Conservation (phyloP, 1,140 invertebrate genomes). For the Zophobas morio region DNA sequence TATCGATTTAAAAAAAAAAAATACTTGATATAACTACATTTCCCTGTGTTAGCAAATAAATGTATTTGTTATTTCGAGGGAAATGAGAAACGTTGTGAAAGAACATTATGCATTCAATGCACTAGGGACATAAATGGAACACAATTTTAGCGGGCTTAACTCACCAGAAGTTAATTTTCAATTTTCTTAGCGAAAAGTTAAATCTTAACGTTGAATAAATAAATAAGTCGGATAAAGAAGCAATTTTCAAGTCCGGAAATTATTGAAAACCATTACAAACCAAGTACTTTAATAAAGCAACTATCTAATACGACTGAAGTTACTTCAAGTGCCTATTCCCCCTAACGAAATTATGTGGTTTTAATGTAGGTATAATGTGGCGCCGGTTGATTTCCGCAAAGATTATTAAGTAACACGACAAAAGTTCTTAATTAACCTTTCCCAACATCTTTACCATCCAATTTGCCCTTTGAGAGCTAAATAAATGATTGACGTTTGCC, state of each 20-base stretch:
- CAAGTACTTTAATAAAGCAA: slow-evolving; percentile 20
- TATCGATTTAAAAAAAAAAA: too few relatives aligned
- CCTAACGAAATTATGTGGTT: neutral
- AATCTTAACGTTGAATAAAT: too few relatives aligned
- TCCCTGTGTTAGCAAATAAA: too few relatives aligned
- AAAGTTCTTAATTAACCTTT: neutral
- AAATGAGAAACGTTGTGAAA: too few relatives aligned
- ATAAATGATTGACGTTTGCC: neutral
- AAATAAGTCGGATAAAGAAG: too few relatives aligned
- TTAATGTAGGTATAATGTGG: neutral
- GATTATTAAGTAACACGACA: neutral
- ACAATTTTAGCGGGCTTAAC: too few relatives aligned
- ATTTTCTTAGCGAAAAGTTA: too few relatives aligned
- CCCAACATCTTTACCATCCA: neutral
- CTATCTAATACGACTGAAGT: neutral
- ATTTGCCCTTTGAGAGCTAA: neutral
- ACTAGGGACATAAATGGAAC: too few relatives aligned
- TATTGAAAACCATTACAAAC: slow-evolving; percentile 26
- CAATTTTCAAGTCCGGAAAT: neutral
- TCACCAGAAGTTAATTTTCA: too few relatives aligned
- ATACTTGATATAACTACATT: too few relatives aligned
- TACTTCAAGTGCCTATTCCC: slow-evolving; percentile 3
- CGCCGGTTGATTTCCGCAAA: neutral
- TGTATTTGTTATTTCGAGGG: too few relatives aligned
- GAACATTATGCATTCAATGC: too few relatives aligned